These are phyloP conservation scores for Euwallacea similis DNA, from an alignment of 1,140 invertebrate genomes.

Conservation along the genomic window DNA sequence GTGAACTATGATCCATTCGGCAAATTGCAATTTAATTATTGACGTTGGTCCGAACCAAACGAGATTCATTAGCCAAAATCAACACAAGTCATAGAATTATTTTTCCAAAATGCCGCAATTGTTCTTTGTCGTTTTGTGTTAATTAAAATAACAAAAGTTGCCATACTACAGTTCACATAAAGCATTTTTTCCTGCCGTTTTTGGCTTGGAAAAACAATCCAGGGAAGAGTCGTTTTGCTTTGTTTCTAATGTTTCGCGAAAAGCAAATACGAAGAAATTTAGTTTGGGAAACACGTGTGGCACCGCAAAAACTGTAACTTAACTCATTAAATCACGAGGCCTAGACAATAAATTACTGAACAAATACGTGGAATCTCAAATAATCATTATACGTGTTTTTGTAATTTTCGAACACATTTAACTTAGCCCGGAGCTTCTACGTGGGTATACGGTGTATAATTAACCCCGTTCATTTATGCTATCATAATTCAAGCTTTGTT, in stretches of 20 bases:
- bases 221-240: not conserved
- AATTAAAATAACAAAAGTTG: slow-evolving; percentile 1
- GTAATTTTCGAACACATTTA: slow-evolving; percentile 4
- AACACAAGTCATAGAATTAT: slow-evolving; percentile 2
- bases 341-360: too few species aligned
- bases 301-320: too few species aligned
- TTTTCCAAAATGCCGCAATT: not conserved
- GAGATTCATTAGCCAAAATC: slow-evolving; percentile 5
- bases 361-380: too few species aligned
- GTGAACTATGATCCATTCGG: not conserved
- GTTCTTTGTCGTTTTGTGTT: not conserved
- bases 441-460: slow-evolving; percentile 1
- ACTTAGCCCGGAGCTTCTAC: not conserved
- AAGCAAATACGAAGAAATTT: not conserved
- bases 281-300: too few species aligned
- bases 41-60: not conserved
- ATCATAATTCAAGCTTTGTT: not conserved
- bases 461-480: slow-evolving; percentile 2
- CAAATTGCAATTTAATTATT: slow-evolving; percentile 3
- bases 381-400: not conserved
- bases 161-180: too few species aligned
- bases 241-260: not conserved
- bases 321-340: too few species aligned
- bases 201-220: not conserved
- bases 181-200: too few species aligned